Evolutionary conservation across 1,140 invertebrate species (phyloP).

Genomic region (Eufriesea mexicana): DNA sequence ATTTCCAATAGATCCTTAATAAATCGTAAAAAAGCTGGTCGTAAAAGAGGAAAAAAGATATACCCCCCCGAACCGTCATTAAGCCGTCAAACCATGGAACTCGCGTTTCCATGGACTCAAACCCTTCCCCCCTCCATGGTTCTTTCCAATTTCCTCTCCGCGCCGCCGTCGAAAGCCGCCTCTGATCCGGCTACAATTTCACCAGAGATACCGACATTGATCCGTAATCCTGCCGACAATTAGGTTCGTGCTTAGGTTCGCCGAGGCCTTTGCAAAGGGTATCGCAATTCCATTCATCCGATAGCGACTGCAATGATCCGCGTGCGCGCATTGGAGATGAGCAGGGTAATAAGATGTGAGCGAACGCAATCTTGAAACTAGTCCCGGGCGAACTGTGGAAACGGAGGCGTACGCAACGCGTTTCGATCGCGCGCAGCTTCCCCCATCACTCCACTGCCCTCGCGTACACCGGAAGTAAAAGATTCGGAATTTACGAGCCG

Average conservation of each 20-base stretch:
- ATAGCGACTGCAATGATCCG: conserved; percentile 58
- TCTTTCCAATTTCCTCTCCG: conserved; percentile 48
- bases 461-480: conserved; percentile 5
- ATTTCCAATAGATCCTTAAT: too few relatives aligned
- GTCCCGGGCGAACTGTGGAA: conserved; percentile 32
- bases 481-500: conserved; percentile 24
- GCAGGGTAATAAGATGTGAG: conserved; percentile 64
- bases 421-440: conserved; percentile 27
- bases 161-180: neutral
- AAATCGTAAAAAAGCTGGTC: neutral
- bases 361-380: conserved; percentile 61
- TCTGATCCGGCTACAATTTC: conserved; percentile 58
- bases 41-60: neutral
- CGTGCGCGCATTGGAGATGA: conserved; percentile 58
- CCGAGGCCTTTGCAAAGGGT: conserved; percentile 41
- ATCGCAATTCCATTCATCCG: conserved; percentile 60
- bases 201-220: conserved; percentile 46
- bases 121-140: neutral
- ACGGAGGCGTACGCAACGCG: conserved; percentile 7
- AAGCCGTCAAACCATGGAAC: neutral
- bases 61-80: too few relatives aligned
- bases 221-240: conserved; percentile 60
- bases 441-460: neutral
- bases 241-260: conserved; percentile 48
- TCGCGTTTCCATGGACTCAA: conserved; percentile 1